Conservation (phyloP, 2,888 invertebrate species). For the Belgica antarctica region DNA sequence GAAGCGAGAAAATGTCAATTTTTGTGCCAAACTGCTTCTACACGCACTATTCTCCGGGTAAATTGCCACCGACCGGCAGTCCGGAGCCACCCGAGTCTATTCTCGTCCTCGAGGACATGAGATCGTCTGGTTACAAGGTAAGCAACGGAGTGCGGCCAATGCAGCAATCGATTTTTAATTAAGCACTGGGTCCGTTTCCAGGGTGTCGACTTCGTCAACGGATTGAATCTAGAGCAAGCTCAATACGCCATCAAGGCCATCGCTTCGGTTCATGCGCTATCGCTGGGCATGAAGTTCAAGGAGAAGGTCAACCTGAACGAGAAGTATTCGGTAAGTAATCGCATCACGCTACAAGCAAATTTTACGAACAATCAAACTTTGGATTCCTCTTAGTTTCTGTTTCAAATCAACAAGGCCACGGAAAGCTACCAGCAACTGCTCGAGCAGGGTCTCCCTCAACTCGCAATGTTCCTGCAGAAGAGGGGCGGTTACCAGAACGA, state of each 20-base stretch:
- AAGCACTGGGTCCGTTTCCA: constrained; percentile 15
- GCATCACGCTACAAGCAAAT: not conserved
- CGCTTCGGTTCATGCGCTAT: constrained; percentile 71
- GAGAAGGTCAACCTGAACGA: constrained; percentile 51
- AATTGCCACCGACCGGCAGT: constrained; percentile 49
- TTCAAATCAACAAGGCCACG: constrained; percentile 74
- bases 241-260: constrained; percentile 69
- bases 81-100: constrained; percentile 63
- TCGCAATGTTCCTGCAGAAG: constrained; percentile 68
- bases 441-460: constrained; percentile 72
- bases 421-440: constrained; percentile 77
- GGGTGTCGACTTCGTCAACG: constrained; percentile 47
- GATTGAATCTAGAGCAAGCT: constrained; percentile 57
- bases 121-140: constrained; percentile 61
- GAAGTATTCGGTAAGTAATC: constrained; percentile 48
- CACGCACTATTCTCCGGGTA: constrained; percentile 61
- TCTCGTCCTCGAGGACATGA: constrained; percentile 73
- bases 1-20: constrained; percentile 57
- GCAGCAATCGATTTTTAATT: not conserved
- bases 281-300: constrained; percentile 63
- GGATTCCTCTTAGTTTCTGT: constrained; percentile 60
- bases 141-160: no score
- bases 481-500: constrained; percentile 64
- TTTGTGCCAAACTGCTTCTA: constrained; percentile 71
- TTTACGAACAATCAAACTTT: no score